Evolutionary conservation across 1,140 invertebrate genomes (phyloP).

Genomic region (Halotydeus destructor): DNA sequence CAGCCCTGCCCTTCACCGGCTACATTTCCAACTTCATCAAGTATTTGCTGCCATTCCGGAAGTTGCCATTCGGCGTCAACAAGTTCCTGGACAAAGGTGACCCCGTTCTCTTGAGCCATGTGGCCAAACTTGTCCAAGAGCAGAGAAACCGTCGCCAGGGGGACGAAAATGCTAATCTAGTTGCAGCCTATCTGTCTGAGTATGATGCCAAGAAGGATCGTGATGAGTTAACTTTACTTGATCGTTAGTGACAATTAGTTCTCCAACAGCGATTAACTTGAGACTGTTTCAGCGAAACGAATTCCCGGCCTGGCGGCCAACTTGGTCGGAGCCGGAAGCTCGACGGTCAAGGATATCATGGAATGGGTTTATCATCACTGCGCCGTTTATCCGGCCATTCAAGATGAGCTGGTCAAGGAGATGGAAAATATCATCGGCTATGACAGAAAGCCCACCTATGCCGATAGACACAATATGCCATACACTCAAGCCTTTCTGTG

Average conservation of each 20-base stretch:
- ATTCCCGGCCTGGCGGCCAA: constrained; percentile 7
- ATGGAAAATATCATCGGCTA: constrained; percentile 21
- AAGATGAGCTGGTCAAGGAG: constrained; percentile 21
- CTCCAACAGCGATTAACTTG: constrained; percentile 4
- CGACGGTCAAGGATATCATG: constrained; percentile 23
- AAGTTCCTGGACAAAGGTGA: constrained; percentile 17
- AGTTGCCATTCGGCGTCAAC: constrained; percentile 51
- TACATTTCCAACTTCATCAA: neutral
- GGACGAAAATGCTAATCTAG: constrained; percentile 18
- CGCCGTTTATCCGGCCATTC: constrained; percentile 23
- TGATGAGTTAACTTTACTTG: constrained; percentile 14
- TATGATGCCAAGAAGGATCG: constrained; percentile 40
- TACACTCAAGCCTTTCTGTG: constrained; percentile 20
- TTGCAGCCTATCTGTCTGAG: constrained; percentile 37
- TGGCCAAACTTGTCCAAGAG: neutral
- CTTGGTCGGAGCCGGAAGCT: constrained; percentile 21
- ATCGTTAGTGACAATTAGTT: constrained; percentile 34
- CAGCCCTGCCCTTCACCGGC: constrained; percentile 26
- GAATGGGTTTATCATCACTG: constrained; percentile 22
- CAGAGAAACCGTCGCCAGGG: neutral
- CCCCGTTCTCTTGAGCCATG: neutral
- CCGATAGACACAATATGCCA: constrained; percentile 17
- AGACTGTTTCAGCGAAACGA: neutral
- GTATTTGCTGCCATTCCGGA: too few relatives aligned
- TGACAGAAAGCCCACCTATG: constrained; percentile 16